Percentiles rank a stretch among this genome's conserved stretches.
phyloP scores from a whole-genome alignment of 2,113 vertebrate genomes.

The Ceyx margarethae region DNA sequence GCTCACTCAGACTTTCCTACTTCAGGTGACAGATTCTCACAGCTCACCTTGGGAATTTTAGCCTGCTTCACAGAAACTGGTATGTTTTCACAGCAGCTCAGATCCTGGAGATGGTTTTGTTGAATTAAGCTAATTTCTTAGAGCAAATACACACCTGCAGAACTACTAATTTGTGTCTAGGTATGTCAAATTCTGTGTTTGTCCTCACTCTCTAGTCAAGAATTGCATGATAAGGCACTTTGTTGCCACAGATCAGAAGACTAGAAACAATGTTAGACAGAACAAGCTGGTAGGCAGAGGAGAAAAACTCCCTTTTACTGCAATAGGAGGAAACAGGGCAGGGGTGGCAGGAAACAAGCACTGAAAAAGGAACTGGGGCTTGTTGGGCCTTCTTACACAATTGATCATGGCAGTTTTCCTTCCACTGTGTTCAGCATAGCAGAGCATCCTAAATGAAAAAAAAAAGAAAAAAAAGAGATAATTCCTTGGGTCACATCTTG shows the following conservation, averaged over 20 bases:
- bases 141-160: neutral
- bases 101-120: neutral
- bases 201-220: neutral
- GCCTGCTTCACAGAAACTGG: neutral
- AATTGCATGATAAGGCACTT: neutral
- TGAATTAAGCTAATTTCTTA: neutral
- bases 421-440: neutral
- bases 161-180: neutral
- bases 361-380: neutral
- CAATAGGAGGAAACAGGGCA: neutral
- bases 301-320: neutral
- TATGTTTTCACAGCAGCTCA: neutral
- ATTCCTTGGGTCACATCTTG: rapidly evolving
- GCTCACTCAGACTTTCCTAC: neutral
- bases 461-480: neutral
- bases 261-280: neutral
- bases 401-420: neutral
- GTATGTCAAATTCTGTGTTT: neutral
- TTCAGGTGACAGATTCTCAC: neutral
- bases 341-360: neutral
- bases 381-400: neutral
- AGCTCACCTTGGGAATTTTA: neutral
- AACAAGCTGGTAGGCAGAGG: neutral
- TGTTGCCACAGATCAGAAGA: neutral
- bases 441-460: neutral